phyloP scores from a whole-genome alignment of 2,113 vertebrate species.

The Picathartes gymnocephalus region DNA sequence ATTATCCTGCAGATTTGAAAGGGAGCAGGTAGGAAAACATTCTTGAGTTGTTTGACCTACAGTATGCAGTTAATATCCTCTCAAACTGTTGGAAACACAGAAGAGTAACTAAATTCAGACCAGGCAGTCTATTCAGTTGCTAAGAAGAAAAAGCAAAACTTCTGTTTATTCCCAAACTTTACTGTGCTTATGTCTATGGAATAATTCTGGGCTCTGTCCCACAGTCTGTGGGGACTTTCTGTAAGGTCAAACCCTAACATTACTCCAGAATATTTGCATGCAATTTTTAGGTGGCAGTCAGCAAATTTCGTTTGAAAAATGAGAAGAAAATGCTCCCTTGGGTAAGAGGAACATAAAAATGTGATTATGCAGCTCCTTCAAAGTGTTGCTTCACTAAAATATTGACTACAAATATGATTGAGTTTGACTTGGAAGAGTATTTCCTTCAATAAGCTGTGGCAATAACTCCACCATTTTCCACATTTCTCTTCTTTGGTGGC shows the following conservation, averaged over 20 bases:
- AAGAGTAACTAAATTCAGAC: not conserved
- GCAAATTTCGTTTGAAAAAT: not conserved
- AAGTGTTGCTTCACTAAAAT: not conserved
- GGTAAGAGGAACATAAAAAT: not conserved
- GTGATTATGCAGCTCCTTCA: not conserved
- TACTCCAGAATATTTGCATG: not conserved
- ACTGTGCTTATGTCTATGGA: not conserved
- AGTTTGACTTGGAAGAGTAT: not conserved
- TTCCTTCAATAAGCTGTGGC: not conserved
- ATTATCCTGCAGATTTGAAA: not conserved
- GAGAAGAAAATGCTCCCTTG: not conserved
- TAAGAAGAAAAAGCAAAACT: not conserved
- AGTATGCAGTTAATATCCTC: not conserved
- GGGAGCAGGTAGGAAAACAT: not conserved
- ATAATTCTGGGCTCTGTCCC: not conserved
- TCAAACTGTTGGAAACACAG: not conserved
- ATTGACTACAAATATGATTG: not conserved
- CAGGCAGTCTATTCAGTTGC: not conserved
- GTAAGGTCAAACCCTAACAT: not conserved
- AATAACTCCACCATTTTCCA: not conserved
- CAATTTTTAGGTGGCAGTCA: not conserved
- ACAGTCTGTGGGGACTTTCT: not conserved
- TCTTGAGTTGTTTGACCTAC: not conserved
- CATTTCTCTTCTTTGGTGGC: not conserved
- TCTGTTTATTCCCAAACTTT: not conserved